phyloP scores from a whole-genome alignment of 2,797 vertebrate genomes.

The Caiman crocodilus region DNA sequence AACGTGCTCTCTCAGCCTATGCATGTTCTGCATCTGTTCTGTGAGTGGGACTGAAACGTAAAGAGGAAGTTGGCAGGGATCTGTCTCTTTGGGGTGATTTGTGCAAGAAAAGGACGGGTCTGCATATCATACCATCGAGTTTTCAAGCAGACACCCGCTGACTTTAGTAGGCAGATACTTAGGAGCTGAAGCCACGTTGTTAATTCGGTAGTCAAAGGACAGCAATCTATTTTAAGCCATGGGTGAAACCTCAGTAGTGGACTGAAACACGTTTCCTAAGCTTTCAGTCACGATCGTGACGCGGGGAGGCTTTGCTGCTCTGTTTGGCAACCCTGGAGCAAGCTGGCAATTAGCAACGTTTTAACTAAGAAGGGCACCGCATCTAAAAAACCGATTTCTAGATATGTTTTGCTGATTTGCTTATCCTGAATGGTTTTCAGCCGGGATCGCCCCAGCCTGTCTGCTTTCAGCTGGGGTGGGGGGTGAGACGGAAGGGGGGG shows the following conservation, averaged over 20 bases:
- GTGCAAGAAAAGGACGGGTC: background rate
- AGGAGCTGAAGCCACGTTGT: background rate
- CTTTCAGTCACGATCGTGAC: constrained; percentile 16
- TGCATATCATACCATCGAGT: rapidly evolving
- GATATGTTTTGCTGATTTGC: too few relatives aligned
- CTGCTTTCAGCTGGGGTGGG: too few relatives aligned
- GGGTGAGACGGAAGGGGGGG: too few relatives aligned
- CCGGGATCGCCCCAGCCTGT: too few relatives aligned
- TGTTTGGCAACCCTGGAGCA: background rate
- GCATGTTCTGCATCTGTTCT: constrained; percentile 15
- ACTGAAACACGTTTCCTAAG: background rate
- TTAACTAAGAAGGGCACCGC: background rate
- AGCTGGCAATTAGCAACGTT: background rate
- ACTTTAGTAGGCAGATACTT: background rate
- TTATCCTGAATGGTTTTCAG: too few relatives aligned
- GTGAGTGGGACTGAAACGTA: background rate
- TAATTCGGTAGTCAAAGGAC: background rate
- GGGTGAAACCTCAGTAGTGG: background rate
- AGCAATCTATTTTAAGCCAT: rapidly evolving
- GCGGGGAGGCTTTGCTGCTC: background rate
- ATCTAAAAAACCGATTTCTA: background rate
- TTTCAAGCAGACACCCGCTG: background rate
- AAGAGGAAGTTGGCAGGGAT: background rate
- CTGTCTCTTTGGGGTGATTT: background rate
- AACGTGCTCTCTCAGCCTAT: background rate